Evolutionary conservation across 1,140 invertebrate species (phyloP).

Genomic region (Thereuonema tuberculata): DNA sequence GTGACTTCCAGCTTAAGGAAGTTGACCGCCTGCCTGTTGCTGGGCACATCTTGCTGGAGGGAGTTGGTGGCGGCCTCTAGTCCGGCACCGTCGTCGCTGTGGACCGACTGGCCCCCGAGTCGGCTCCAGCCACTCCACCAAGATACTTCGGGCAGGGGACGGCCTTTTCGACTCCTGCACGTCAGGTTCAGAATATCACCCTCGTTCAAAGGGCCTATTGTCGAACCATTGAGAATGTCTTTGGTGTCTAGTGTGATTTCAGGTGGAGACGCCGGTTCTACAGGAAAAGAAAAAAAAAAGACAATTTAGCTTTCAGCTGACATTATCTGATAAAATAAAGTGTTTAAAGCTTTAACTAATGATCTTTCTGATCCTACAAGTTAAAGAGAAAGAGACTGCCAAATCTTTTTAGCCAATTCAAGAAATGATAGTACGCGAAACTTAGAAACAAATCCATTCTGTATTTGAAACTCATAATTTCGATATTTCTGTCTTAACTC

Average conservation of each 20-base stretch:
- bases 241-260: not conserved
- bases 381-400: too few species aligned
- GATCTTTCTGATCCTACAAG: too few species aligned
- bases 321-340: too few species aligned
- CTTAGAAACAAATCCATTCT: too few species aligned
- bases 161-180: not conserved
- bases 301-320: too few species aligned
- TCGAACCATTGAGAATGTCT: not conserved
- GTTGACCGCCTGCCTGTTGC: not conserved
- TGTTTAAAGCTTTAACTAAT: too few species aligned
- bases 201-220: not conserved
- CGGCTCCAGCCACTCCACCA: not conserved
- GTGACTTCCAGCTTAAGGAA: slow-evolving; percentile 43
- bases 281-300: not conserved
- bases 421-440: too few species aligned
- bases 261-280: not conserved
- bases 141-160: not conserved
- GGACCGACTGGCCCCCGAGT: not conserved
- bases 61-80: not conserved
- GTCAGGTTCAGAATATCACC: not conserved
- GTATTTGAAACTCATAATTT: too few species aligned
- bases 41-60: not conserved
- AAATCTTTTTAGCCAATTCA: too few species aligned
- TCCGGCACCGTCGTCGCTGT: not conserved
- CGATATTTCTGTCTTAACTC: too few species aligned